Evolutionary conservation across 2,113 vertebrate species (phyloP).

Genomic region (Thalassarche chlororhynchos): DNA sequence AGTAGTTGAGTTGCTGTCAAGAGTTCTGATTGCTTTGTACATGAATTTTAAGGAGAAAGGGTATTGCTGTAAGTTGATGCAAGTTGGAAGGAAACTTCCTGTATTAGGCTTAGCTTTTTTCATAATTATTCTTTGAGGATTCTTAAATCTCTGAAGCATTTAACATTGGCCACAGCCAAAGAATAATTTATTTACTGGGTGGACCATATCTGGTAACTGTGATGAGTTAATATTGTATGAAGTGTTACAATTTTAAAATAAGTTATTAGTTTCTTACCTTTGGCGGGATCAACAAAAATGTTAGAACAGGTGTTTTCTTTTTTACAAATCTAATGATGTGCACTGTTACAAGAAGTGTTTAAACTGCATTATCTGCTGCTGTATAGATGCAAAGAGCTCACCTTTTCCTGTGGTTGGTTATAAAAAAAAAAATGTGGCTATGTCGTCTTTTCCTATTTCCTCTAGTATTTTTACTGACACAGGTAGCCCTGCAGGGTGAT

Average conservation of each 20-base stretch:
- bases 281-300: neutral
- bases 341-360: neutral
- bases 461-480: neutral
- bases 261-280: neutral
- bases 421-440: neutral
- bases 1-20: neutral
- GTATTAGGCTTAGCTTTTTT: neutral
- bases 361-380: neutral
- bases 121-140: neutral
- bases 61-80: neutral
- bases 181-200: neutral
- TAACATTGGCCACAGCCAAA: neutral
- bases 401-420: neutral
- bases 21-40: neutral
- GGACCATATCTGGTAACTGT: neutral
- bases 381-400: neutral
- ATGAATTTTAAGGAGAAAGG: neutral
- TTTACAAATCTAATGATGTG: neutral
- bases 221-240: neutral
- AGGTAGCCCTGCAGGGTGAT: neutral
- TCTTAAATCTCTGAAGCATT: neutral
- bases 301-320: neutral
- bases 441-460: neutral
- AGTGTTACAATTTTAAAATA: neutral
- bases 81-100: neutral